Conservation (phyloP, 2,888 invertebrate genomes). For the Phaonia tiefii region DNA sequence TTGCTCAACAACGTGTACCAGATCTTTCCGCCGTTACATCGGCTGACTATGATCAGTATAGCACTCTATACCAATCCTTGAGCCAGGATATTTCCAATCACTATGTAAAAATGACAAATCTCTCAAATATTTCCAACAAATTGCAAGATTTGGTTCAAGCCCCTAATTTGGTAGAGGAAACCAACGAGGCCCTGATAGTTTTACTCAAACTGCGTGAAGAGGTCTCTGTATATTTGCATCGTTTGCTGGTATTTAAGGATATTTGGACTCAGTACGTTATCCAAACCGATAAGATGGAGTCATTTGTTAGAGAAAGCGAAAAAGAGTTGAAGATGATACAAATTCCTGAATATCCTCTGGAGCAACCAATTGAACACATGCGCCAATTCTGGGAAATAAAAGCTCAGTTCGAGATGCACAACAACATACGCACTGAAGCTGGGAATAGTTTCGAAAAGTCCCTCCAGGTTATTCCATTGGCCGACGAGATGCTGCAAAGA, state of each 20-base stretch:
- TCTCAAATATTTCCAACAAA: constrained; percentile 87
- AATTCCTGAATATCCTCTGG: constrained; percentile 83
- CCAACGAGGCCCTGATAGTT: constrained; percentile 87
- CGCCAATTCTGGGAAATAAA: constrained; percentile 94
- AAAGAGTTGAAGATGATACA: constrained; percentile 85
- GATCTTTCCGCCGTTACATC: constrained; percentile 90
- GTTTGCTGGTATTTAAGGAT: constrained; percentile 88
- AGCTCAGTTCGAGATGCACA: constrained; percentile 92
- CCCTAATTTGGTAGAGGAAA: constrained; percentile 87
- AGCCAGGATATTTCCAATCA: constrained; percentile 90
- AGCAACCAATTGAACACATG: constrained; percentile 86
- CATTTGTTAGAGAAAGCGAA: constrained; percentile 89
- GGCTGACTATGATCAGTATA: constrained; percentile 91
- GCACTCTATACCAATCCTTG: constrained; percentile 90
- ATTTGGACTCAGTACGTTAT: constrained; percentile 89
- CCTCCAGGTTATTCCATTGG: constrained; percentile 88
- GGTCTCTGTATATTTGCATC: constrained; percentile 87
- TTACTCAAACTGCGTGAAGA: constrained; percentile 88
- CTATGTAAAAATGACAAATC: constrained; percentile 88
- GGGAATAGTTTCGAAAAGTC: constrained; percentile 88
- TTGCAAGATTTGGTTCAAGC: constrained; percentile 89
- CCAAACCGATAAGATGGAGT: constrained; percentile 87
- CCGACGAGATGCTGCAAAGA: constrained; percentile 91
- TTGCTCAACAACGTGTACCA: constrained; percentile 91
- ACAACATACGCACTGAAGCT: constrained; percentile 88